These are phyloP conservation scores for Nothura maculosa DNA, from an alignment of 2,797 vertebrate genomes.

Conservation along the genomic window DNA sequence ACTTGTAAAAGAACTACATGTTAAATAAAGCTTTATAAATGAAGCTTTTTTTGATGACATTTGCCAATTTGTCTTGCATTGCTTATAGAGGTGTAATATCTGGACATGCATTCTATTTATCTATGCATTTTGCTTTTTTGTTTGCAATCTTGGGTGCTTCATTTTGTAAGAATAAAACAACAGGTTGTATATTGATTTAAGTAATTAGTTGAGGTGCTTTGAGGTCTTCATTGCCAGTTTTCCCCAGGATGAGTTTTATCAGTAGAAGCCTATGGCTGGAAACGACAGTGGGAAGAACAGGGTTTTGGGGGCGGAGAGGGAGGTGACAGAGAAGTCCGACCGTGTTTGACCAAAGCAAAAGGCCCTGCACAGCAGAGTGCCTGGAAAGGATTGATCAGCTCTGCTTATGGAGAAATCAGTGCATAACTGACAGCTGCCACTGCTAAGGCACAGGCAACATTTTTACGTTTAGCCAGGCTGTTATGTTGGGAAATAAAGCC, in stretches of 20 bases:
- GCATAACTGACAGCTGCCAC: background rate
- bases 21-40: slow-evolving; percentile 22
- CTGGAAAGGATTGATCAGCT: background rate
- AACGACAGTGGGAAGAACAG: background rate
- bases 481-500: background rate
- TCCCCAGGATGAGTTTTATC: background rate
- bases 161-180: slow-evolving; percentile 36
- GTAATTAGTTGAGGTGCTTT: slow-evolving; percentile 49
- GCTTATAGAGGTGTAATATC: background rate
- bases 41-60: background rate
- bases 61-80: slow-evolving; percentile 1
- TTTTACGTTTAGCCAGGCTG: fast-evolving
- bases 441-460: background rate
- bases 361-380: background rate
- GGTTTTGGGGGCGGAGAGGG: background rate
- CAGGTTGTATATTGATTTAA: slow-evolving; percentile 39
- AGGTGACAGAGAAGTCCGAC: background rate
- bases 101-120: background rate
- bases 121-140: background rate
- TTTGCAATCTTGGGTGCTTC: slow-evolving; percentile 16
- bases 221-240: background rate
- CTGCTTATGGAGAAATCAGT: background rate
- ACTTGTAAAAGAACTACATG: slow-evolving; percentile 20
- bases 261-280: background rate
- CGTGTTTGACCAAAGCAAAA: background rate